Evolutionary conservation across 2,797 vertebrate species (phyloP), one percentile per base, ranked within the genome.

Genomic region (Anguilla megastoma): DNA sequence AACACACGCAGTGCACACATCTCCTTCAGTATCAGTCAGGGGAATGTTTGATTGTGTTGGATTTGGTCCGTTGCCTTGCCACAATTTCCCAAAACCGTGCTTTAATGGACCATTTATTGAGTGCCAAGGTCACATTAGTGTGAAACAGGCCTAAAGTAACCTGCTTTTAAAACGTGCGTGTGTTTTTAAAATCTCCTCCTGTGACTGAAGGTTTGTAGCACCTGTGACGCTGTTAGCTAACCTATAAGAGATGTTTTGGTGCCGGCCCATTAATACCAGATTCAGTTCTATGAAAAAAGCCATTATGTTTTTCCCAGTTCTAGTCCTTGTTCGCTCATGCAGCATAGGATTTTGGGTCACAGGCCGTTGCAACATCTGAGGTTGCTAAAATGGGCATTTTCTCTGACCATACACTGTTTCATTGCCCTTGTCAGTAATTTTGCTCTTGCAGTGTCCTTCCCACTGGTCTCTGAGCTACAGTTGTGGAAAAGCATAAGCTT

Each of bases 91-190:
- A 41, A 18, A 50, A 16, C 48, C 3, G 8, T 48, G 58, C 85
- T 86, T n/a, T 86, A 69, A 66, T 41, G 54, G 9, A 50, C 33
- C 63, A 69, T 85, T 9, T 30, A 33, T 86, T 74, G 24, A 45
- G 12, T 76, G 54, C 2, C 85, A 76, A 74, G 24, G 21, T 74
- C 60, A 86, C 45, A 18, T 86, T 76, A 33, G 36, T 5, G 48
- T 16, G 66, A 76, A 18, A 76, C 33, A 66, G 33, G 30, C 50
- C 52, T 60, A 33, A 45, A 56, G 30, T 6, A 63, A 45, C 85
- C 27, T 66, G n/a, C 3, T 45, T 30, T 27, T n/a, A 16, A 2
- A 85, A 27, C 0, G 24, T 69, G 63, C 14, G 41, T 76, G 33
- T 76, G 74, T 76, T 41, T 76, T 76, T 36, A 41, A 76, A 18